These are phyloP conservation scores for Nasua narica DNA, from an alignment of 2,797 vertebrate species.

Conservation along the genomic window DNA sequence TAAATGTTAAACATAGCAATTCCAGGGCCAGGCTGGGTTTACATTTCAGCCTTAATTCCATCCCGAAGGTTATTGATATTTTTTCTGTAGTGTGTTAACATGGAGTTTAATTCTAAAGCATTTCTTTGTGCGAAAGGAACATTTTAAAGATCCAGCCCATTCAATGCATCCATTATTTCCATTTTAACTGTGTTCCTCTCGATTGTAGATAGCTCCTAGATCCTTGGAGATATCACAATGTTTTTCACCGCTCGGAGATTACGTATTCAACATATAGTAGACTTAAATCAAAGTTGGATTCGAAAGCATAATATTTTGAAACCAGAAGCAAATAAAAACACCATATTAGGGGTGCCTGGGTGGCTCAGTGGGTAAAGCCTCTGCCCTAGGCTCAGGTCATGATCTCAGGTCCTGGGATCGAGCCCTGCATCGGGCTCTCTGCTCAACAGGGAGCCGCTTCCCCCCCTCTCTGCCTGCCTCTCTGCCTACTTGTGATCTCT, in stretches of 20 bases:
- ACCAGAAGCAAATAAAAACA: slow-evolving; percentile 30
- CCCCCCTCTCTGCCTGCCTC: no score
- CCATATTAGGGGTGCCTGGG: no score
- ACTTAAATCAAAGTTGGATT: slow-evolving; percentile 18
- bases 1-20: slow-evolving; percentile 13
- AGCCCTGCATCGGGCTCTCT: no score
- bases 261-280: not conserved
- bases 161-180: slow-evolving; percentile 16
- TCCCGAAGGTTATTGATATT: not conserved
- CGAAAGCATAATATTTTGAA: slow-evolving; percentile 11
- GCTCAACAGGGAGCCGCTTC: no score
- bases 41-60: slow-evolving; percentile 29
- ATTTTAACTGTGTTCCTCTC: not conserved
- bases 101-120: slow-evolving; percentile 10
- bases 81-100: slow-evolving; percentile 2
- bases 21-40: not conserved
- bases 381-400: no score
- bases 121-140: slow-evolving; percentile 17
- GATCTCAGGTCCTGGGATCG: no score
- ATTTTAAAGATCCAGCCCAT: not conserved
- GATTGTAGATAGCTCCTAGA: not conserved
- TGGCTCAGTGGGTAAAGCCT: no score
- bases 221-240: not conserved
- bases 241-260: slow-evolving; percentile 38
- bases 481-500: no score